Conservation (phyloP, 2,797 vertebrate species). For the Hypotaenidia okinawae region DNA sequence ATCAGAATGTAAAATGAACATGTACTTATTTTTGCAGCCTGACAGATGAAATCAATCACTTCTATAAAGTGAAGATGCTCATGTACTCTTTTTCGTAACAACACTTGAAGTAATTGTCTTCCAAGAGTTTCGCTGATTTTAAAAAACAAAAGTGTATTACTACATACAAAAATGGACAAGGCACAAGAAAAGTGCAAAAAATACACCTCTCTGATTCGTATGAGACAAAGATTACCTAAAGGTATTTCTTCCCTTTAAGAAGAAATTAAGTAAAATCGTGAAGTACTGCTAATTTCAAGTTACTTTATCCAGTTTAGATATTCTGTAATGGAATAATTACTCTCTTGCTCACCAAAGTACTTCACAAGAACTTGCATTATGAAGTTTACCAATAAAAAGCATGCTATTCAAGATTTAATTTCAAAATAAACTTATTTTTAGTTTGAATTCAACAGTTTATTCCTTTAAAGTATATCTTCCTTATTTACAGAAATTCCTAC, state of each 20-base stretch:
- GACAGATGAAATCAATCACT: not conserved
- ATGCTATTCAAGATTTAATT: not conserved
- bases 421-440: not conserved
- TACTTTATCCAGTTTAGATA: not conserved
- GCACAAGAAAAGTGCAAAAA: not conserved
- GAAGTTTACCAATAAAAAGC: not conserved
- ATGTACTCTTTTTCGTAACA: not conserved
- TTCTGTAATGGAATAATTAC: not conserved
- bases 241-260: not conserved
- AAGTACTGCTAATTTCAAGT: not conserved
- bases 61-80: not conserved
- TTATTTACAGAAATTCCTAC: not conserved
- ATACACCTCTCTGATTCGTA: fast-evolving
- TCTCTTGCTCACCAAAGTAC: not conserved
- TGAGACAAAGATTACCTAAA: not conserved
- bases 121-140: not conserved
- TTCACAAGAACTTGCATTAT: not conserved
- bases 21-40: not conserved
- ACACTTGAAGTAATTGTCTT: not conserved
- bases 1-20: not conserved
- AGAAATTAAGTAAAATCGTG: not conserved
- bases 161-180: not conserved
- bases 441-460: not conserved
- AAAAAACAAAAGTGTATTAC: not conserved
- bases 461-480: not conserved